Percentiles rank a stretch among this genome's conserved stretches.
phyloP scores from a whole-genome alignment of 2,888 invertebrate species.

The Cepaea hortensis region DNA sequence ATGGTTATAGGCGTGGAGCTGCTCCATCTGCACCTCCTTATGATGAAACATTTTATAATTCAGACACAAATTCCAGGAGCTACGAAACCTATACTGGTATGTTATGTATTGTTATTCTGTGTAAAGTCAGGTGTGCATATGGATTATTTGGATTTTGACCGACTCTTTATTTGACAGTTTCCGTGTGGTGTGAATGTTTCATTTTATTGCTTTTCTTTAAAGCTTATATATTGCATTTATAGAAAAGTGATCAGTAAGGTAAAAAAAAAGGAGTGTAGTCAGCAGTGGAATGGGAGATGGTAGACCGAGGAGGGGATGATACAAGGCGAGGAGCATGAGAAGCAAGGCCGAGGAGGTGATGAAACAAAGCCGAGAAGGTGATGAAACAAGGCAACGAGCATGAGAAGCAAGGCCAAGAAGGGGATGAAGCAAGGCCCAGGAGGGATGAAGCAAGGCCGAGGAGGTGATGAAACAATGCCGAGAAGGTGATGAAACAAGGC shows the following conservation, averaged over 20 bases:
- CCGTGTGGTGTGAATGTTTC: neutral
- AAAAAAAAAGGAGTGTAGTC: neutral
- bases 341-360: no score
- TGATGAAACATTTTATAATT: neutral
- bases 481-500: no score
- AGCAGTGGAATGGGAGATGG: no score
- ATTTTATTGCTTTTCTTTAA: neutral
- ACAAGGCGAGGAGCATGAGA: no score
- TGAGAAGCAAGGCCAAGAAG: no score
- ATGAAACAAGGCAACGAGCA: no score
- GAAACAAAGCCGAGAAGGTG: no score
- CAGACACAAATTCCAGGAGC: neutral
- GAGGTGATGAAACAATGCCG: no score
- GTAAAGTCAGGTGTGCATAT: neutral
- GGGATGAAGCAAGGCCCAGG: no score
- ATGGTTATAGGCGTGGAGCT: neutral
- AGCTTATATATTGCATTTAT: neutral
- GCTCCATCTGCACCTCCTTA: neutral
- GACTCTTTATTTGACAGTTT: neutral
- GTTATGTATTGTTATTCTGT: neutral
- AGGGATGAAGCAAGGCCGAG: no score
- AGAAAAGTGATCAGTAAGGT: neutral
- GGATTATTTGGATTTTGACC: neutral
- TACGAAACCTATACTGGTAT: conserved; percentile 7
- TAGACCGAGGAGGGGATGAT: no score